phyloP scores from a whole-genome alignment of 2,113 vertebrate species.

The Indri indri region DNA sequence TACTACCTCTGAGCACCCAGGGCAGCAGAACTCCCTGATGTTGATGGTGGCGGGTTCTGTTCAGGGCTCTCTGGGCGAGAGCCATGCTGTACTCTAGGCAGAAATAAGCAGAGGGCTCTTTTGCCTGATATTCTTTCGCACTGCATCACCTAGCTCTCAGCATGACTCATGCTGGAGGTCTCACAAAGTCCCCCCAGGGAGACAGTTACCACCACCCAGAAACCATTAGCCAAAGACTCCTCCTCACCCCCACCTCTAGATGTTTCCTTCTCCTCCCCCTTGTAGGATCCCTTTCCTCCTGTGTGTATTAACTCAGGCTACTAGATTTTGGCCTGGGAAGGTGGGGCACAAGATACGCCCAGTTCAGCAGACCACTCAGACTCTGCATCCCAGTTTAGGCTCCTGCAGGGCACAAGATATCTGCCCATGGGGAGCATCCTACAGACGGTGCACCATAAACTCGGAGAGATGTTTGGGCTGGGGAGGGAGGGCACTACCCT shows the following conservation, averaged over 20 bases:
- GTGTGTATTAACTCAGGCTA: not conserved
- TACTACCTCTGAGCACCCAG: not conserved
- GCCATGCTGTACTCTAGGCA: not conserved
- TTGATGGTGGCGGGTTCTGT: rapidly evolving
- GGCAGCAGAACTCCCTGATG: not conserved
- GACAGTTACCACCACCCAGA: not conserved
- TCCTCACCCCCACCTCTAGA: not conserved
- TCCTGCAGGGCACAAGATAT: not conserved
- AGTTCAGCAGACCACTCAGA: not conserved
- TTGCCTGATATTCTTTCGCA: not conserved
- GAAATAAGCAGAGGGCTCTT: not conserved
- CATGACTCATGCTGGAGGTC: not conserved
- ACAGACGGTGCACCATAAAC: not conserved
- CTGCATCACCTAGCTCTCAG: not conserved
- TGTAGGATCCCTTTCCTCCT: not conserved
- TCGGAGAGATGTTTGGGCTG: not conserved
- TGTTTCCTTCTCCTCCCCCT: not conserved
- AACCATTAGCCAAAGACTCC: not conserved
- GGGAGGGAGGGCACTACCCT: not conserved
- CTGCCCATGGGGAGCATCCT: not conserved
- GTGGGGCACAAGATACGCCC: not conserved
- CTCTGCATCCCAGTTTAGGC: not conserved
- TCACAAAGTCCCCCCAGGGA: not conserved
- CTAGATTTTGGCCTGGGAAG: not conserved
- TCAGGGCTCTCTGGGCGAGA: not conserved